phyloP scores from a whole-genome alignment of 2,797 vertebrate genomes.

The Jordanella pulchra region DNA sequence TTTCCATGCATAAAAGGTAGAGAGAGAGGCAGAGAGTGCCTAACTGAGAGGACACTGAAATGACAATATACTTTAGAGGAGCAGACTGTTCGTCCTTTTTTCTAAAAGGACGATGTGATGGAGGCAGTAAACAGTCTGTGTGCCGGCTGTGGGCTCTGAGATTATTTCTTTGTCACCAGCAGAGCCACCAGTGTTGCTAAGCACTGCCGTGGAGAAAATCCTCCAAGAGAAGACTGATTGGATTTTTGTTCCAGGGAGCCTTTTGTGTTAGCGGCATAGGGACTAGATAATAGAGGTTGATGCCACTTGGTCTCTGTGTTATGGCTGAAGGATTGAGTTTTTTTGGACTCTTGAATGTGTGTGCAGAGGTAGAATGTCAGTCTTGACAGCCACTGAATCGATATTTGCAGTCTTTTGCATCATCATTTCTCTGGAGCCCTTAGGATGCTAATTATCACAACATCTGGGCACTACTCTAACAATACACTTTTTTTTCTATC shows the following conservation, averaged over 20 bases:
- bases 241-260: slow-evolving; percentile 81
- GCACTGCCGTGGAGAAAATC: slow-evolving; percentile 78
- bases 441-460: slow-evolving; percentile 16
- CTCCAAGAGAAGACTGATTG: slow-evolving; percentile 80
- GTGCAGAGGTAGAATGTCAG: slow-evolving; percentile 20
- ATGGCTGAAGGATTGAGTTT: slow-evolving; percentile 73
- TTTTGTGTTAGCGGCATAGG: slow-evolving; percentile 81
- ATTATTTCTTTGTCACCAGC: slow-evolving; percentile 81
- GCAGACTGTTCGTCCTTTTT: slow-evolving; percentile 71
- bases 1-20: slow-evolving; percentile 53
- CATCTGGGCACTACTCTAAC: neutral
- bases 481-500: slow-evolving; percentile 8
- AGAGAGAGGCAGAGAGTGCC: slow-evolving; percentile 42
- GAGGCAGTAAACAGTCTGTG: slow-evolving; percentile 79
- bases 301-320: slow-evolving; percentile 76
- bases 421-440: slow-evolving; percentile 9
- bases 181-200: slow-evolving; percentile 79
- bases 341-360: slow-evolving; percentile 52
- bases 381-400: slow-evolving; percentile 34
- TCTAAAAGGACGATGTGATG: slow-evolving; percentile 70
- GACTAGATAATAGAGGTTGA: slow-evolving; percentile 81
- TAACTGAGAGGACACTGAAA: slow-evolving; percentile 76
- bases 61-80: slow-evolving; percentile 64
- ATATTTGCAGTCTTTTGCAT: slow-evolving; percentile 23
- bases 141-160: slow-evolving; percentile 77